These are phyloP conservation scores for Trichonephila inaurata DNA, from an alignment of 1,140 invertebrate species.

Conservation along the genomic window DNA sequence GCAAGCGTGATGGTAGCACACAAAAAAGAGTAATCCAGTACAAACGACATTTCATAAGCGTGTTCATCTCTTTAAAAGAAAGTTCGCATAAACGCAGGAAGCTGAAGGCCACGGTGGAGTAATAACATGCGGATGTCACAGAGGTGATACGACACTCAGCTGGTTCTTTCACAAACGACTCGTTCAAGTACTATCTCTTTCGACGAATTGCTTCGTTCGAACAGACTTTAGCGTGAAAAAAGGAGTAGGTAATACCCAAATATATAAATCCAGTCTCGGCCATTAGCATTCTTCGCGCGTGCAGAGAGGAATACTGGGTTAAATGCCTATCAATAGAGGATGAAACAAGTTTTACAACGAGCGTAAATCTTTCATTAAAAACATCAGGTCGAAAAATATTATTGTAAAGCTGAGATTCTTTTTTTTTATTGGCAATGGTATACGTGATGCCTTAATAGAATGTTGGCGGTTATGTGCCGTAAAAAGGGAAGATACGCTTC, in stretches of 20 bases:
- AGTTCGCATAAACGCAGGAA: conserved; percentile 7
- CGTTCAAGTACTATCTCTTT: neutral
- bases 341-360: neutral
- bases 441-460: no score
- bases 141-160: conserved; percentile 16
- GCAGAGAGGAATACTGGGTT: neutral
- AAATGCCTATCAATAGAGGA: neutral
- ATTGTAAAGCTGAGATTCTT: neutral
- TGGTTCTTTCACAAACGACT: conserved; percentile 24
- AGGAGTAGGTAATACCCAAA: conserved; percentile 34
- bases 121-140: conserved; percentile 18
- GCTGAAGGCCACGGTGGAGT: conserved; percentile 2
- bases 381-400: conserved; percentile 8
- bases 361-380: neutral
- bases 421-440: no score
- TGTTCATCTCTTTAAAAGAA: neutral
- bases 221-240: neutral
- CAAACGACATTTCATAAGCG: no score
- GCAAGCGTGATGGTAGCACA: no score
- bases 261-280: neutral
- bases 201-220: neutral
- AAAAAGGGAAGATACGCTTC: no score
- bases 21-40: no score
- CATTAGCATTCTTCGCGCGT: conserved; percentile 8
- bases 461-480: no score